A percentile compares a stretch with the other conserved stretches of the same genome.
Evolutionary conservation across 2,888 invertebrate genomes (phyloP).

Genomic region (Pammene fasciana): DNA sequence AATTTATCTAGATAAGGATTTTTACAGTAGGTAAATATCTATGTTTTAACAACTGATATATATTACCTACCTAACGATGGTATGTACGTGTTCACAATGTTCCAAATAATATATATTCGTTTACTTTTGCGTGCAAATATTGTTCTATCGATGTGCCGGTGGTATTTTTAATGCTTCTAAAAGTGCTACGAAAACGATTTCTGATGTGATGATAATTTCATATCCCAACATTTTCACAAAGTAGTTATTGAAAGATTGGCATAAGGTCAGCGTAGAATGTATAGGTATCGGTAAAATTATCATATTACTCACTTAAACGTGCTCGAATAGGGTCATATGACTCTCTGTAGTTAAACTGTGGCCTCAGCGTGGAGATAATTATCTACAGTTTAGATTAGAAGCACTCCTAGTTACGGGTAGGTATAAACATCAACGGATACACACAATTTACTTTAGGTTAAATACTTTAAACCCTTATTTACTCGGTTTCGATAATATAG

Average conservation of each 20-base stretch:
- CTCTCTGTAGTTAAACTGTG: conserved; percentile 6
- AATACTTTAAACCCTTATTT: neutral
- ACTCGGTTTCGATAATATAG: neutral
- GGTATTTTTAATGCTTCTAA: neutral
- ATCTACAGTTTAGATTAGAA: too few relatives aligned
- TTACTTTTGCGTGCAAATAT: conserved; percentile 12
- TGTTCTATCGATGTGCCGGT: neutral
- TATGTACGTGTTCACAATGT: neutral
- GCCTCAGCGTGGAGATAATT: conserved; percentile 17
- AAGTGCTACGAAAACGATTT: too few relatives aligned
- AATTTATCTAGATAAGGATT: too few relatives aligned
- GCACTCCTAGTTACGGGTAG: neutral
- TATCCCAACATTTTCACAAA: too few relatives aligned
- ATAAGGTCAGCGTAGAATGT: too few relatives aligned
- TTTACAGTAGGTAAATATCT: neutral
- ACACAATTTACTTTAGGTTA: conserved; percentile 10
- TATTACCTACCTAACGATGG: neutral
- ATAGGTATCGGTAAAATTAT: too few relatives aligned
- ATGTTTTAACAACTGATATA: neutral
- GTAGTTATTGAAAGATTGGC: too few relatives aligned
- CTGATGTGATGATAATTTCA: too few relatives aligned
- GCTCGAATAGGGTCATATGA: conserved; percentile 5
- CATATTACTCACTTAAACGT: conserved; percentile 1
- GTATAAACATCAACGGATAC: neutral
- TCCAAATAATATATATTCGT: conserved; percentile 11